Evolutionary conservation across 2,888 invertebrate species (phyloP).

Genomic region (Agrochola macilenta): DNA sequence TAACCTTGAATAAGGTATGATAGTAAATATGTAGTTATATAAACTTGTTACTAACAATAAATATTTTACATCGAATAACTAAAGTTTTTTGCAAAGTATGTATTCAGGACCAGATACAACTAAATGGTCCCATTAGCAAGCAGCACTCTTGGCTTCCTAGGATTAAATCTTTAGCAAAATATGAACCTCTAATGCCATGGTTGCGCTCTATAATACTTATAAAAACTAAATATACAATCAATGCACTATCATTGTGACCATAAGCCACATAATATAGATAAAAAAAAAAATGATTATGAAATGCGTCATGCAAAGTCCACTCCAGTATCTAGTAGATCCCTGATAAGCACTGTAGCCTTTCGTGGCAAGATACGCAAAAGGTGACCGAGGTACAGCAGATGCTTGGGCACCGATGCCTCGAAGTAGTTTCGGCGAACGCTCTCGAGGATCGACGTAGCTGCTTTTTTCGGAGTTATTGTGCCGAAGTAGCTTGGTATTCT

Average conservation of each 20-base stretch:
- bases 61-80: conserved; percentile 1
- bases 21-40: conserved; percentile 3
- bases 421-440: conserved; percentile 91
- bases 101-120: not conserved
- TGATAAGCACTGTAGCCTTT: conserved; percentile 90
- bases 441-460: conserved; percentile 91
- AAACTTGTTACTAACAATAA: not conserved
- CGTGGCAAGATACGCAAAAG: conserved; percentile 91
- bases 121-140: not conserved
- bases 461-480: conserved; percentile 90
- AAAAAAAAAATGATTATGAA: conserved; percentile 30
- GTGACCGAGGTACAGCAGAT: conserved; percentile 90
- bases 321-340: conserved; percentile 92
- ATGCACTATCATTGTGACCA: conserved; percentile 40
- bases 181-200: conserved; percentile 3
- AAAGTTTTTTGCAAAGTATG: not conserved
- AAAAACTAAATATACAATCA: conserved; percentile 35
- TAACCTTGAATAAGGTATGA: not conserved
- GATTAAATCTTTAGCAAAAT: not conserved
- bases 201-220: conserved; percentile 1
- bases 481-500: conserved; percentile 93
- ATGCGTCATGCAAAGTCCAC: conserved; percentile 90
- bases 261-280: conserved; percentile 27
- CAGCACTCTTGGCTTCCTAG: not conserved
- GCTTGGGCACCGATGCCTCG: conserved; percentile 92